Evolutionary conservation across 1,140 invertebrate genomes (phyloP).

Genomic region (Anagrus nilaparvatae): DNA sequence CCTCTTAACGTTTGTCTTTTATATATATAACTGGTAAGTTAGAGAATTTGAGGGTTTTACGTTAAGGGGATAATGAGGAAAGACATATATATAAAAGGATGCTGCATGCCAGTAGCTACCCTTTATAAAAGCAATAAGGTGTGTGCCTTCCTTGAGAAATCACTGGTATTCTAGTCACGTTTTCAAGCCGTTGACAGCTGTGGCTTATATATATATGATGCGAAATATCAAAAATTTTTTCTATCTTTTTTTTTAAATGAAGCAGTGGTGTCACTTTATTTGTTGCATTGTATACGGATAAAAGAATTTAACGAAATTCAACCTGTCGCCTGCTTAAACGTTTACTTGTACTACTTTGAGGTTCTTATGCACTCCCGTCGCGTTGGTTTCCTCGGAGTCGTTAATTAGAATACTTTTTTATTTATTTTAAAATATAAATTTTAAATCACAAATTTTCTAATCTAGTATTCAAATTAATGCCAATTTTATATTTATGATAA

Average conservation of each 20-base stretch:
- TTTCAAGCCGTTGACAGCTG: constrained; percentile 42
- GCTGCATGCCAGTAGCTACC: too few species aligned
- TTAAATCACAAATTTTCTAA: too few species aligned
- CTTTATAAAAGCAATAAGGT: constrained; percentile 13
- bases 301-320: constrained; percentile 39
- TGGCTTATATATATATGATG: constrained; percentile 44
- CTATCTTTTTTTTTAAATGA: background rate
- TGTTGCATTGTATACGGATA: too few species aligned
- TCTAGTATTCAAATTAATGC: too few species aligned
- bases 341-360: constrained; percentile 19
- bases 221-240: constrained; percentile 41
- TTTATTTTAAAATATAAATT: too few species aligned
- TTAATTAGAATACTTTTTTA: too few species aligned
- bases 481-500: too few species aligned
- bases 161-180: constrained; percentile 41
- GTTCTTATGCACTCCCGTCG: constrained; percentile 2
- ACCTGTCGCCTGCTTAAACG: constrained; percentile 34
- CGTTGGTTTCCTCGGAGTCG: too few species aligned
- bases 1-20: too few species aligned
- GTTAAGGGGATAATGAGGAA: constrained; percentile 42
- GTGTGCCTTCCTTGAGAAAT: constrained; percentile 19
- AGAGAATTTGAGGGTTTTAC: constrained; percentile 20
- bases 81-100: constrained; percentile 32
- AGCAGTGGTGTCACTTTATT: constrained; percentile 37
- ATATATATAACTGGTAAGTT: background rate